phyloP scores from a whole-genome alignment of 2,113 vertebrate species.

The Mirounga angustirostris region DNA sequence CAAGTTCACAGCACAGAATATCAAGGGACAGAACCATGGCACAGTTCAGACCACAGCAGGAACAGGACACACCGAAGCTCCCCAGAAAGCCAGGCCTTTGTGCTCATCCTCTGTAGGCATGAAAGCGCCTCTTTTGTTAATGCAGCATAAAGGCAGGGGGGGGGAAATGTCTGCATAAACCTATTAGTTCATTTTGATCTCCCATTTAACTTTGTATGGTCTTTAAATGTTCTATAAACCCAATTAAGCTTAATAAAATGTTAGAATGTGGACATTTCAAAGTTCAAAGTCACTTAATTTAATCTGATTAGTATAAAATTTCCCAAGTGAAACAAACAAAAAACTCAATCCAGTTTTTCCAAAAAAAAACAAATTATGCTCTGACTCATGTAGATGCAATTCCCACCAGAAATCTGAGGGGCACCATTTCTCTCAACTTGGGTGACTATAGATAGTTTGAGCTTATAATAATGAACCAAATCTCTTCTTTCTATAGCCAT shows the following conservation, averaged over 20 bases:
- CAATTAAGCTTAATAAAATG: conserved; percentile 68
- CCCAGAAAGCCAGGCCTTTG: not conserved
- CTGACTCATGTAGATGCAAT: not conserved
- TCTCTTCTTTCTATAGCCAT: not conserved
- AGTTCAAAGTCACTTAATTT: conserved; percentile 68
- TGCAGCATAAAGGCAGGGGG: not conserved
- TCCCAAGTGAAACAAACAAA: conserved; percentile 66
- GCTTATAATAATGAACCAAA: not conserved
- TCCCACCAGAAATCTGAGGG: not conserved
- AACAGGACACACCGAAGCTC: fast-evolving
- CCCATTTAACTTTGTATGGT: conserved; percentile 29
- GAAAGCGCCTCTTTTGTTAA: not conserved
- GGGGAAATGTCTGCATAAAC: not conserved
- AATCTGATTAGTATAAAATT: conserved; percentile 69
- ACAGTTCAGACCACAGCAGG: not conserved
- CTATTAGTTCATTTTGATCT: conserved; percentile 42
- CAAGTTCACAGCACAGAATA: not conserved
- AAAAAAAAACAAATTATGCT: not conserved
- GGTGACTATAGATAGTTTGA: not conserved
- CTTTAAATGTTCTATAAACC: conserved; percentile 56
- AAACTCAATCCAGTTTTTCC: conserved; percentile 17
- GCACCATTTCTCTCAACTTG: not conserved
- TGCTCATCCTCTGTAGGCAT: not conserved
- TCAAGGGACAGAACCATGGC: fast-evolving
- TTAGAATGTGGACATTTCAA: conserved; percentile 49